These are phyloP conservation scores for Pelobates cultripes DNA, from an alignment of 2,797 vertebrate species.

Conservation along the genomic window DNA sequence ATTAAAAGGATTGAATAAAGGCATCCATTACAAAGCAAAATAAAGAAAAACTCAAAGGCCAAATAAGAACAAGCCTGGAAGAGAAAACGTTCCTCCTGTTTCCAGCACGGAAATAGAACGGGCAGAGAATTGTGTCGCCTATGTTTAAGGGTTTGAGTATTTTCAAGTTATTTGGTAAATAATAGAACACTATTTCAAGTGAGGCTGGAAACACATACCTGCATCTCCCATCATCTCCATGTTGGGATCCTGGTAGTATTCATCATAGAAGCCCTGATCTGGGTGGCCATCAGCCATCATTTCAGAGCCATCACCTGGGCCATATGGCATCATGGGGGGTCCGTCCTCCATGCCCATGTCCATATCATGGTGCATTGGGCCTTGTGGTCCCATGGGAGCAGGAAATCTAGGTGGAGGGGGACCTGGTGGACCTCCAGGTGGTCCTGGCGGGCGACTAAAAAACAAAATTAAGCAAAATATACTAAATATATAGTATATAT, in stretches of 20 bases:
- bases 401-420: slow-evolving; percentile 72
- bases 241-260: slow-evolving; percentile 85
- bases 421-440: slow-evolving; percentile 60
- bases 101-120: too few relatives aligned
- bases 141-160: too few relatives aligned
- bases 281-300: slow-evolving; percentile 78
- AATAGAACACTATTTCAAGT: too few relatives aligned
- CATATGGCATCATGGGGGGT: slow-evolving; percentile 84
- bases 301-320: slow-evolving; percentile 76
- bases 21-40: too few relatives aligned
- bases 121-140: too few relatives aligned
- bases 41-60: too few relatives aligned
- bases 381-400: slow-evolving; percentile 74
- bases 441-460: slow-evolving; percentile 58
- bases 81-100: too few relatives aligned
- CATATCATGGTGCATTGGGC: slow-evolving; percentile 71
- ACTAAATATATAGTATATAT: too few relatives aligned
- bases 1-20: too few relatives aligned
- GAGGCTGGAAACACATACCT: slow-evolving; percentile 67
- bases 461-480: background rate
- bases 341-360: slow-evolving; percentile 81
- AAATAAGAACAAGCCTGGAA: too few relatives aligned
- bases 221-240: slow-evolving; percentile 77
- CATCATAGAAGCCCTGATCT: slow-evolving; percentile 82
- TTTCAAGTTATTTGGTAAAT: too few relatives aligned